A percentile compares a stretch with the other conserved stretches of the same genome.
phyloP scores from a whole-genome alignment of 2,888 invertebrate genomes.

The Polymixis lichenea region DNA sequence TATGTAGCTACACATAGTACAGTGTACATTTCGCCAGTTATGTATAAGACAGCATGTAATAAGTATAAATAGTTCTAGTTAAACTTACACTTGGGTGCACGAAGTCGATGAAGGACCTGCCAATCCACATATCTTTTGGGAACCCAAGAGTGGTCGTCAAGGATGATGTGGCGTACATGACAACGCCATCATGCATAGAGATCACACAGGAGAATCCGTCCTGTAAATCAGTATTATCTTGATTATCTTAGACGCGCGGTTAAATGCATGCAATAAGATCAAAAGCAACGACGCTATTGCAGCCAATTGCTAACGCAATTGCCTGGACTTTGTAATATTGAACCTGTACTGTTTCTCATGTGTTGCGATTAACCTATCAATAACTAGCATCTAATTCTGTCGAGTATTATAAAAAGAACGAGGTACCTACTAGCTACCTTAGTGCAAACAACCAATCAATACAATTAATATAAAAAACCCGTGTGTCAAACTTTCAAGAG shows the following conservation, averaged over 20 bases:
- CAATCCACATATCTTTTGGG: slow-evolving; percentile 96
- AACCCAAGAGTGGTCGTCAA: slow-evolving; percentile 93
- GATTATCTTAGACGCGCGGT: slow-evolving; percentile 5
- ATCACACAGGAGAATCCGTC: slow-evolving; percentile 95
- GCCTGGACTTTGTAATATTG: slow-evolving; percentile 3
- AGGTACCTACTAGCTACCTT: neutral
- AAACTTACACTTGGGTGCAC: slow-evolving; percentile 93
- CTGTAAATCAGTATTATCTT: slow-evolving; percentile 79
- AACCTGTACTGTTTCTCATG: neutral
- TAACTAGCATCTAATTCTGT: neutral
- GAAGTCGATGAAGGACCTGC: slow-evolving; percentile 96
- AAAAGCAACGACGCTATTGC: neutral
- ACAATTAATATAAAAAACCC: too few relatives aligned
- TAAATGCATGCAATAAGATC: neutral
- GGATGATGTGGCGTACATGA: slow-evolving; percentile 93
- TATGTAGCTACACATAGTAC: neutral
- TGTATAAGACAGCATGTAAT: neutral
- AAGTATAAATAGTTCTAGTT: neutral
- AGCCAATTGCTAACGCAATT: neutral
- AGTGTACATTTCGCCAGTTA: neutral
- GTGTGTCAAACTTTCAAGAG: too few relatives aligned
- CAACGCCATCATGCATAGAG: slow-evolving; percentile 95
- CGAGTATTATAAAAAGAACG: neutral
- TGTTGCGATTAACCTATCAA: neutral
- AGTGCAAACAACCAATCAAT: neutral